These are phyloP conservation scores for Scortum barcoo DNA, from an alignment of 2,113 vertebrate genomes.

Conservation along the genomic window DNA sequence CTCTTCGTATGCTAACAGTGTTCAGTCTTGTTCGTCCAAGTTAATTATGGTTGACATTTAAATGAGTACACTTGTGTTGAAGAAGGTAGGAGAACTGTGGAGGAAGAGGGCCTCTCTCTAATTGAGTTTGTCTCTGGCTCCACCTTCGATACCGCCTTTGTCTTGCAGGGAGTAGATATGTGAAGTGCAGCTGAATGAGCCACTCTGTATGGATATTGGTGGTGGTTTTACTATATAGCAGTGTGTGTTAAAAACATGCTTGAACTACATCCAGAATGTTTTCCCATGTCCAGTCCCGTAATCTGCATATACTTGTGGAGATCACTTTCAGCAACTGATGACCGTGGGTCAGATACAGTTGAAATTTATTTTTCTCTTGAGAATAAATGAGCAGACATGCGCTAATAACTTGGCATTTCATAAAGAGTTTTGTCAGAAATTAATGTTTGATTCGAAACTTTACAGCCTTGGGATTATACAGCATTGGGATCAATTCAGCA, in stretches of 20 bases:
- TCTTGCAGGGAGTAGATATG: slow-evolving; percentile 59
- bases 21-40: slow-evolving; percentile 73
- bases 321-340: slow-evolving; percentile 27
- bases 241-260: slow-evolving; percentile 4
- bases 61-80: slow-evolving; percentile 81
- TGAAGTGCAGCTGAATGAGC: slow-evolving; percentile 73
- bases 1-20: slow-evolving; percentile 81
- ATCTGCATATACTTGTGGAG: not conserved
- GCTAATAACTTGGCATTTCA: not conserved
- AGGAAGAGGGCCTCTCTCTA: slow-evolving; percentile 78
- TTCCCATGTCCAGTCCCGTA: not conserved
- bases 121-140: slow-evolving; percentile 82
- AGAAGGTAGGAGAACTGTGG: slow-evolving; percentile 69
- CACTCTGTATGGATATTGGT: slow-evolving; percentile 53
- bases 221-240: not conserved
- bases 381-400: not conserved
- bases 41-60: slow-evolving; percentile 87
- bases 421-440: too few relatives aligned
- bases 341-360: not conserved
- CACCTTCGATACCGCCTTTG: slow-evolving; percentile 66
- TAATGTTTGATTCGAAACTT: not conserved
- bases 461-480: not conserved
- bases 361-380: slow-evolving; percentile 6
- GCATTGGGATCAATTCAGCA: not conserved
- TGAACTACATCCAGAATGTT: slow-evolving; percentile 37